Conservation (phyloP, 2,113 vertebrate species). For the Bettongia penicillata region DNA sequence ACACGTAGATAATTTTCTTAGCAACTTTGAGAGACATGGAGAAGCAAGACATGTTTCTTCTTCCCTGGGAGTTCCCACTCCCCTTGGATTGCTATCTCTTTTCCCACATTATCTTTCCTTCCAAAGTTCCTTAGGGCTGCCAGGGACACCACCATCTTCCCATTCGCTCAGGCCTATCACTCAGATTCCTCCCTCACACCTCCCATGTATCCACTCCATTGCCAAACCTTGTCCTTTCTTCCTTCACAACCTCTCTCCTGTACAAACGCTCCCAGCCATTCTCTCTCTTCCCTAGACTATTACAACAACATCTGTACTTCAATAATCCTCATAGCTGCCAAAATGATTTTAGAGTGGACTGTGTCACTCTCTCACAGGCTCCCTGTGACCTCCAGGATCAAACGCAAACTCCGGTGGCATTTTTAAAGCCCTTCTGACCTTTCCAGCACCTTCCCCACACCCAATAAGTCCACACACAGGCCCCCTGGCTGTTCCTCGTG, state of each 20-base stretch:
- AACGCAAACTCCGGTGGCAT: too few species aligned
- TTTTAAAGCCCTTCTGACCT: background rate
- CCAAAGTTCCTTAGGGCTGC: background rate
- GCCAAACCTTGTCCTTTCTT: background rate
- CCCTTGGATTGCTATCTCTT: background rate
- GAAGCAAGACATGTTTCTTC: background rate
- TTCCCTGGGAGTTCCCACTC: too few species aligned
- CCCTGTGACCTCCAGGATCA: background rate
- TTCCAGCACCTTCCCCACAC: background rate
- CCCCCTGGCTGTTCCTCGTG: background rate
- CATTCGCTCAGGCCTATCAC: background rate
- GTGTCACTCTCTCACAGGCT: background rate
- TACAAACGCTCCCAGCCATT: background rate
- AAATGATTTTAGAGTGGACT: background rate
- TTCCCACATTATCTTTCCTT: too few species aligned
- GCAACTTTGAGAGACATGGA: background rate
- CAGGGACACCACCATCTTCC: background rate
- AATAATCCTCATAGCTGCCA: background rate
- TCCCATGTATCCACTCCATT: background rate
- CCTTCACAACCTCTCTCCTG: too few species aligned
- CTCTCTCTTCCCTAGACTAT: background rate
- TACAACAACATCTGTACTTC: background rate
- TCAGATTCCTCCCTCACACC: too few species aligned
- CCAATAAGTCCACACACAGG: background rate
- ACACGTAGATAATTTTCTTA: background rate